A percentile compares a stretch with the other conserved stretches of the same genome.
These are phyloP conservation scores for Rhinopomastus cyanomelas DNA, from an alignment of 2,113 vertebrate genomes.

Conservation along the genomic window DNA sequence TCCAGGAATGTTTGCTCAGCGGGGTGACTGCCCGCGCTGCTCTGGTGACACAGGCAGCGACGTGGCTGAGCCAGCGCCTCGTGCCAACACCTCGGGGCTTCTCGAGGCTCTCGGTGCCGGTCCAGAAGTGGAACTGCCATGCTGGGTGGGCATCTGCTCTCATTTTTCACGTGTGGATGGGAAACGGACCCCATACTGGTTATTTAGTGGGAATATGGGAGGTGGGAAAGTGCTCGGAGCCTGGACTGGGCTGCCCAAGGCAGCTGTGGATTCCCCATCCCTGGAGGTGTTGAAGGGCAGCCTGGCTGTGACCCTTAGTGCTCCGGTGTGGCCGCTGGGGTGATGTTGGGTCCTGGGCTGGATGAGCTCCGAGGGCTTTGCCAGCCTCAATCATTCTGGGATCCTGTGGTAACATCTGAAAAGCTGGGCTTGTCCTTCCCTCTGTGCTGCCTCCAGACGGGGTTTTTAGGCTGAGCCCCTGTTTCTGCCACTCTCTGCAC, in stretches of 20 bases:
- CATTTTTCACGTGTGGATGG: neutral
- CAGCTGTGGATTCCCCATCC: too few species aligned
- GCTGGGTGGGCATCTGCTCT: neutral
- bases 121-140: neutral
- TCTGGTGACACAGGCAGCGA: neutral
- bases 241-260: too few species aligned
- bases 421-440: neutral
- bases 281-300: too few species aligned
- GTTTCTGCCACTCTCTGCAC: fast-evolving
- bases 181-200: fast-evolving
- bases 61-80: neutral
- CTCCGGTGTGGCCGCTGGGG: too few species aligned
- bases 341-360: too few species aligned
- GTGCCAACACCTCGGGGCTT: neutral
- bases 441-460: neutral
- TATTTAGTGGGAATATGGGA: neutral
- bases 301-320: too few species aligned
- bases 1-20: neutral
- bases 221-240: too few species aligned
- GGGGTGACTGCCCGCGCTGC: neutral
- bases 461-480: fast-evolving
- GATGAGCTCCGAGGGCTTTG: too few species aligned
- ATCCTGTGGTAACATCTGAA: fast-evolving
- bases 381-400: too few species aligned
- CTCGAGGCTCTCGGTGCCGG: neutral